A percentile compares a stretch with the other conserved stretches of the same genome.
These are phyloP conservation scores for Raja brachyura DNA, from an alignment of 2,113 vertebrate species.

Conservation along the genomic window DNA sequence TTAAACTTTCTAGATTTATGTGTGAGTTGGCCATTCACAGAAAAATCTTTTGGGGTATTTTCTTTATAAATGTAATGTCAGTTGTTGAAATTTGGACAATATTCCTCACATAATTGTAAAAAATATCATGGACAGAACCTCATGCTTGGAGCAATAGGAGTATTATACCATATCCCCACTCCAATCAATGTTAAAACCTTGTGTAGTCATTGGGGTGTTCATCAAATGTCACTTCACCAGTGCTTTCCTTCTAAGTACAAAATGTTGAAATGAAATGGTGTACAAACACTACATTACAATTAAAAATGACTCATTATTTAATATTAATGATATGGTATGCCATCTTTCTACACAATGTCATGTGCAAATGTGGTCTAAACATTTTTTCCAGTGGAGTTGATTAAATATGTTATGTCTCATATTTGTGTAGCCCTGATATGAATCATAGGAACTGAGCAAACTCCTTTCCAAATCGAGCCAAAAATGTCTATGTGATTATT, in stretches of 20 bases:
- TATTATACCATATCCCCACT: not conserved
- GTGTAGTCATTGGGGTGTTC: not conserved
- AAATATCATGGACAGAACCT: not conserved
- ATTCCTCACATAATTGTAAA: not conserved
- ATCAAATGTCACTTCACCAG: not conserved
- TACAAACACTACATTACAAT: not conserved
- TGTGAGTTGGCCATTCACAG: not conserved
- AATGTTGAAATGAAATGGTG: not conserved
- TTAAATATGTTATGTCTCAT: not conserved
- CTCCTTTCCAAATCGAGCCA: not conserved
- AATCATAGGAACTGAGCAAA: not conserved
- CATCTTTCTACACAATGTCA: not conserved
- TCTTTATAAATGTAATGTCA: not conserved
- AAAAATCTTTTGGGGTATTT: not conserved
- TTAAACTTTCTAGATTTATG: not conserved
- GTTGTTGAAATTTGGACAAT: not conserved
- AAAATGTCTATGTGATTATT: not conserved
- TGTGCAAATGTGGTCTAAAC: not conserved
- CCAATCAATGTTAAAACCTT: not conserved
- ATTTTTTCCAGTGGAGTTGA: not conserved
- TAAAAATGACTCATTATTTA: constrained; percentile 10
- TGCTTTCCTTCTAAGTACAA: not conserved
- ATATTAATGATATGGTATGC: not conserved
- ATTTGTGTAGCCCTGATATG: not conserved
- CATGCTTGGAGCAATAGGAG: not conserved